Base-by-base conservation (phyloP, 2,797 vertebrate species). In the Selene dorsalis region DNA sequence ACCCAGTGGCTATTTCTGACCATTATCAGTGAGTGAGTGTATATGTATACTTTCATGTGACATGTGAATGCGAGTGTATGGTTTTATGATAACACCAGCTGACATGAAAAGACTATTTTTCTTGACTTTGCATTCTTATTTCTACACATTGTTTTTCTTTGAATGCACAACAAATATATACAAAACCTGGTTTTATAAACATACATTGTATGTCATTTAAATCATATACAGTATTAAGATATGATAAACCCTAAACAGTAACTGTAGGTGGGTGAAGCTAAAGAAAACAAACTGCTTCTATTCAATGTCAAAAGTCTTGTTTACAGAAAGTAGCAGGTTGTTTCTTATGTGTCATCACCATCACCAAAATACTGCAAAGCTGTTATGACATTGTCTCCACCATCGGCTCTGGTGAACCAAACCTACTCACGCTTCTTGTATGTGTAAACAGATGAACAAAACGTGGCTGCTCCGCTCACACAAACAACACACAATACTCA, bases 401-500 rank as follows among this genome's bases (percentile, higher is more conserved):
- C 20, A 10, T 20, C 41, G 12, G 2, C 6, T 55, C 26, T 24
- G 48, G 13, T 61, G 26, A 28, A 75, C 45, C 17, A 14, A 14
- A 59, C 30, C 0, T 26, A 12, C 39, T 56, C 45, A 67, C 56
- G 66, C 2, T 6, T 11, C 9, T 12, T 26, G 11, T 12, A 26
- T 32, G 20, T 18, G 16, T 30, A 38, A 53, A 59, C 35, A 73
- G 7, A 39, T 14, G 11, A 59, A 52, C 58, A 47, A 35, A 62
- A 28, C 47, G 55, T 58, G 69, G 48, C 39, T 59, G 22, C 7
- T 0, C n/a, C 5, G 13, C 30, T 64, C 53, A 52, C 24, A 75
- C 55, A 82, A 32, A 71, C 60, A 71, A 69, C 48, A 63, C n/a
- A 20, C 41, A 24, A 5, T 88, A 94, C 94, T 95, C 85, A 95